Evolutionary conservation across 2,797 vertebrate genomes (phyloP).

Genomic region (Danionella dracula): DNA sequence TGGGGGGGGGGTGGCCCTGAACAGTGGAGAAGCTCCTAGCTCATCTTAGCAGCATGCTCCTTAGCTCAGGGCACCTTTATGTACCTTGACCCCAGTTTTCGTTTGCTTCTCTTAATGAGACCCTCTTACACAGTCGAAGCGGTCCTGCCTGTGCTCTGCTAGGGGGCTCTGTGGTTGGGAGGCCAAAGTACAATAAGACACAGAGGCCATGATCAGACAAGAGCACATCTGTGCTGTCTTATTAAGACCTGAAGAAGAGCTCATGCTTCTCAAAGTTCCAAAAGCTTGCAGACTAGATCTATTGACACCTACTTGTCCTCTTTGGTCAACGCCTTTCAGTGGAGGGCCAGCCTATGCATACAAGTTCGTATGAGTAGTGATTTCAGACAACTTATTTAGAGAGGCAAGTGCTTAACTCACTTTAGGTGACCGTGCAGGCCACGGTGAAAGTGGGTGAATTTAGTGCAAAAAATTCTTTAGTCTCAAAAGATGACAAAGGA

Average conservation of each 20-base stretch:
- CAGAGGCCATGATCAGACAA: constrained; percentile 65
- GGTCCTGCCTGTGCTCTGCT: constrained; percentile 68
- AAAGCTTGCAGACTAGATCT: constrained; percentile 63
- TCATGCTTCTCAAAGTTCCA: constrained; percentile 65
- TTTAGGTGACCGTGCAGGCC: constrained; percentile 49
- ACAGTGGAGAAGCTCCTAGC: constrained; percentile 75
- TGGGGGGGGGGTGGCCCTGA: constrained; percentile 70
- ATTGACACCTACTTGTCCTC: constrained; percentile 78
- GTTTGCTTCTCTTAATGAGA: constrained; percentile 96
- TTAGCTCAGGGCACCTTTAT: constrained; percentile 92
- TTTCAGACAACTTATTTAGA: constrained; percentile 61
- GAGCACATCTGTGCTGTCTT: constrained; percentile 75
- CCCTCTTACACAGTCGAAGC: constrained; percentile 66
- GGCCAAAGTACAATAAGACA: constrained; percentile 75
- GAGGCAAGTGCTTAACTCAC: constrained; percentile 65
- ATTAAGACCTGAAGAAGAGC: constrained; percentile 71
- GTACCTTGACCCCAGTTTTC: constrained; percentile 96
- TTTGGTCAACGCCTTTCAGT: constrained; percentile 67
- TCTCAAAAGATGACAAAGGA: constrained; percentile 49
- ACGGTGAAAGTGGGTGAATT: constrained; percentile 42
- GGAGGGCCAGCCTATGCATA: constrained; percentile 51
- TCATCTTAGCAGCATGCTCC: constrained; percentile 88
- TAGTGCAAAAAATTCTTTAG: constrained; percentile 44
- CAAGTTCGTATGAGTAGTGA: constrained; percentile 63
- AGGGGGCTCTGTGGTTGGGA: constrained; percentile 52